Conservation (phyloP, 2,113 vertebrate species). For the Phylloscopus trochilus region DNA sequence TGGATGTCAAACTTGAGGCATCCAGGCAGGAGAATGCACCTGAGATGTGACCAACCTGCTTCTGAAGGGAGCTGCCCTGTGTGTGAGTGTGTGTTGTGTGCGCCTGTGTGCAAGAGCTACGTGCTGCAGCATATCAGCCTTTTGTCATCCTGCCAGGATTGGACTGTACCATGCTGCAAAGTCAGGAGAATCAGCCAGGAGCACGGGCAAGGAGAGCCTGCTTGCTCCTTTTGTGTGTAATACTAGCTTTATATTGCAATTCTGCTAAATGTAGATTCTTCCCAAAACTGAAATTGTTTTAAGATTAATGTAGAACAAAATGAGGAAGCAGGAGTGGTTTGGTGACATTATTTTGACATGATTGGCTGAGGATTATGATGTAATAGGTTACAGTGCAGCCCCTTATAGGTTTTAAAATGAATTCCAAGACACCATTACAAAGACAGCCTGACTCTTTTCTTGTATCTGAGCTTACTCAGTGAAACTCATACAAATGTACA, state of each 20-base stretch:
- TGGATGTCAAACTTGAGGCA: slow-evolving; percentile 52
- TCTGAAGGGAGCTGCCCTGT: slow-evolving; percentile 67
- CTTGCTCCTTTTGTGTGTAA: slow-evolving; percentile 46
- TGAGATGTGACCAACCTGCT: slow-evolving; percentile 65
- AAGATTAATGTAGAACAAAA: slow-evolving; percentile 79
- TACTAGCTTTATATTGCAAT: not conserved
- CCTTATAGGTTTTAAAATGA: slow-evolving; percentile 87
- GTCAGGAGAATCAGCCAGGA: slow-evolving; percentile 58
- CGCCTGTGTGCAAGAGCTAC: slow-evolving; percentile 55
- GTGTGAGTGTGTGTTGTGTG: slow-evolving; percentile 19
- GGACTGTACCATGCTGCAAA: slow-evolving; percentile 79
- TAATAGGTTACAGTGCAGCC: slow-evolving; percentile 93
- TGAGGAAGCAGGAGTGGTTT: slow-evolving; percentile 87
- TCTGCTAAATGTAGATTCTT: slow-evolving; percentile 32
- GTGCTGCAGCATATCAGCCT: slow-evolving; percentile 86
- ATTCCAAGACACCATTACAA: slow-evolving; percentile 81
- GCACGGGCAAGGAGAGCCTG: not conserved
- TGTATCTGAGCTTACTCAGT: slow-evolving; percentile 70
- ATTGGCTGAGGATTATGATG: slow-evolving; percentile 98
- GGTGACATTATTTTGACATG: slow-evolving; percentile 85
- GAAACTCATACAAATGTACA: slow-evolving; percentile 79
- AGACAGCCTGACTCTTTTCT: slow-evolving; percentile 75
- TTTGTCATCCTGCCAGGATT: slow-evolving; percentile 85
- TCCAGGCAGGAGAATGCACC: slow-evolving; percentile 68
- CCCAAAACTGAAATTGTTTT: slow-evolving; percentile 47